These are phyloP conservation scores for Podarcis muralis DNA, from an alignment of 2,113 vertebrate species.

Conservation along the genomic window DNA sequence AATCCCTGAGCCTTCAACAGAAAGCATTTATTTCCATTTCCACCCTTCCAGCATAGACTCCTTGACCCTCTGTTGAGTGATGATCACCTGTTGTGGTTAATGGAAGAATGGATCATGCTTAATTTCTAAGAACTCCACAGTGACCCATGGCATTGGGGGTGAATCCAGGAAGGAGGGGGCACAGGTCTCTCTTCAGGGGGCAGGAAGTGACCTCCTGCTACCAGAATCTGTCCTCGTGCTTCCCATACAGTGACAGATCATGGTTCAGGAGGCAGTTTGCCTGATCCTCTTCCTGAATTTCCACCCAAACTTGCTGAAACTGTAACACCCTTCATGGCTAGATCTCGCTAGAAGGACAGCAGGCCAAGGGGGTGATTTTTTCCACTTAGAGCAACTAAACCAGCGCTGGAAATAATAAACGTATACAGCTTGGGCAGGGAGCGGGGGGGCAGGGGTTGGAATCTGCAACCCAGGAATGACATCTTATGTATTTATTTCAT, in stretches of 20 bases:
- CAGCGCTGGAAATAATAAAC: background rate
- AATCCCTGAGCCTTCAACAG: background rate
- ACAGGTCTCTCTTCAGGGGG: background rate
- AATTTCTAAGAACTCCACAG: background rate
- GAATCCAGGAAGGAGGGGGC: background rate
- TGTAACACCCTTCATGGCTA: background rate
- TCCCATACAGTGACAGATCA: background rate
- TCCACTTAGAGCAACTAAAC: background rate
- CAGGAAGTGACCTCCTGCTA: background rate
- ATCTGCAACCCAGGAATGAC: no score
- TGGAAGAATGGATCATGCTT: no score
- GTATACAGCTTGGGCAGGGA: background rate
- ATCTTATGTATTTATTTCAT: no score
- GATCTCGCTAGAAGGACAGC: background rate
- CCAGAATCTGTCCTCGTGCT: no score
- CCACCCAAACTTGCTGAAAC: background rate
- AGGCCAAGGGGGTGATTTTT: background rate
- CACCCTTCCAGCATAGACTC: background rate
- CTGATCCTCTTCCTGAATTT: background rate
- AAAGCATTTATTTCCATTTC: background rate
- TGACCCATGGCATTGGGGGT: background rate
- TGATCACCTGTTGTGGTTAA: no score
- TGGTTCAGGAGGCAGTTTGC: background rate
- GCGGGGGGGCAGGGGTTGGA: background rate
- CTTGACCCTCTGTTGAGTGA: background rate